These are phyloP conservation scores for Helicoverpa armigera DNA, from an alignment of 1,140 invertebrate genomes.

Conservation along the genomic window DNA sequence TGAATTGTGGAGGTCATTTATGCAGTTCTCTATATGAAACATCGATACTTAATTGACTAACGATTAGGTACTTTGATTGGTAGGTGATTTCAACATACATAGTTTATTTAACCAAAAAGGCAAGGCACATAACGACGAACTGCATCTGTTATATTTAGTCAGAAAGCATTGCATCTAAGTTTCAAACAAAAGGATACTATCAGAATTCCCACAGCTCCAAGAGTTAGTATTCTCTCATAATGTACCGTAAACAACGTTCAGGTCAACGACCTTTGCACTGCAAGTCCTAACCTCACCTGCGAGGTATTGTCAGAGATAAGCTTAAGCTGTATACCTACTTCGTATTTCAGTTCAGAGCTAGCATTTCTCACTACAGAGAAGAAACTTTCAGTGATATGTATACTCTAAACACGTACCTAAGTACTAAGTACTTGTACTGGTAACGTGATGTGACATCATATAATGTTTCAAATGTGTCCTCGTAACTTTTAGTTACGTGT, in stretches of 20 bases:
- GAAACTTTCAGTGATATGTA: constrained; percentile 21
- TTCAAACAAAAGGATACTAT: no score
- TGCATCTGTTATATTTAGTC: no score
- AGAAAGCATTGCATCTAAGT: no score
- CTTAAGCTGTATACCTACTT: background rate
- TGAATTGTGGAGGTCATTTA: no score
- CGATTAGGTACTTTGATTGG: no score
- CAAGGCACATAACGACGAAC: no score
- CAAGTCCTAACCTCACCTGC: background rate
- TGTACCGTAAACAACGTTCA: background rate
- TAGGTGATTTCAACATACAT: no score
- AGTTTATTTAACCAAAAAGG: no score
- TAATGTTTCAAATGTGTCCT: constrained; percentile 2
- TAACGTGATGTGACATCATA: background rate
- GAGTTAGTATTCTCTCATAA: background rate
- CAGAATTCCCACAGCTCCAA: background rate
- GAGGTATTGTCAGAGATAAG: constrained; percentile 15
- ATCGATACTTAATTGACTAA: no score
- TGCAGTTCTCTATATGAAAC: no score
- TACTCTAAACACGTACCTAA: constrained; percentile 6
- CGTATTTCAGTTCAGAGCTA: constrained; percentile 7
- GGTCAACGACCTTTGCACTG: constrained; percentile 11
- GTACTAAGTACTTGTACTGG: background rate
- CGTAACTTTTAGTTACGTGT: background rate
- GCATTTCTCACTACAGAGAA: constrained; percentile 10